Base-by-base conservation (phyloP, 35 echinoderm and acorn worm genomes). In the Ophioderma brevispina region DNA sequence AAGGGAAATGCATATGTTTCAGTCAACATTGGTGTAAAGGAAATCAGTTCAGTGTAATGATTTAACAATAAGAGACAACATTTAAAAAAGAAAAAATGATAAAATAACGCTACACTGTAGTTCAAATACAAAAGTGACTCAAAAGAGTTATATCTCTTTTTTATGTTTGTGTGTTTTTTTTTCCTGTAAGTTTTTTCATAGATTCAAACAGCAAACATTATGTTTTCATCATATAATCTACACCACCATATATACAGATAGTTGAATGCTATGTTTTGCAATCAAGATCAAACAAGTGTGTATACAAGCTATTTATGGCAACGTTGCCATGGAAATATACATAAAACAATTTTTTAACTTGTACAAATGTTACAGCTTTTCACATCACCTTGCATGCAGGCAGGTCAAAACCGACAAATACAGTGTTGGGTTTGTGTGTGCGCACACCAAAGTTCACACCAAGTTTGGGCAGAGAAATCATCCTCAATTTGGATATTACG, bases 181-280 rank as follows among this genome's bases (percentile, higher is more conserved):
- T 8, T 25, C n/a, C n/a, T 25, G n/a, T 70, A 18, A 70, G 10
- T 25, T 15, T 70, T 25, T 15, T 70, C 59, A 70, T 70, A 70
- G 5, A 1, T 15, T 70, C 28, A 13, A 13, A 70, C 59, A 30
- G 59, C 59, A 70, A 70, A 70, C 59, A 70, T 70, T 70, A 4
- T 25, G 59, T 25, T 6, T 70, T 25, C 17, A 25, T 30, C 59
- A 52, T 25, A 70, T 46, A 46, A 8, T 15, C 59, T 70, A 70
- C 59, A 70, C 59, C 59, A 70, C 59, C 59, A 70, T 70, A 70
- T 70, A 70, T 70, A 70, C 59, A 70, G 4, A 70, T 70, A 70
- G n/a, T 30, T 70, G 59, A 70, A 70, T 70, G 59, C 59, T 70
- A 70, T 70, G 3, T 70, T 18, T 2, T 30, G 59, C 59, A 70